These are phyloP conservation scores for Melipona beecheii DNA, from an alignment of 2,888 invertebrate species.

Conservation along the genomic window DNA sequence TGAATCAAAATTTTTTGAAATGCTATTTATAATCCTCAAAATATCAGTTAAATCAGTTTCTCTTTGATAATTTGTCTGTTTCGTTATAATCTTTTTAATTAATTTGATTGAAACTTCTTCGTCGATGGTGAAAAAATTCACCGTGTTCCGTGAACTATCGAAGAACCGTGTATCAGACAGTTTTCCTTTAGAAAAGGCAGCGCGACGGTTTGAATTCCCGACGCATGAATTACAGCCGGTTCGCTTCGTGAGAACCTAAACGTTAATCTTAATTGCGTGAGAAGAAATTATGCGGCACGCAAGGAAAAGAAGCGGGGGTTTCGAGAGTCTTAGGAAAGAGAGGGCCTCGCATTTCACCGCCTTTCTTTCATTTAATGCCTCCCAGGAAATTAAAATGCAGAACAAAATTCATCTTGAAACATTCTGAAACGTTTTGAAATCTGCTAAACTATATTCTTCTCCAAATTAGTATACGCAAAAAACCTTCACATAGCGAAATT, in stretches of 20 bases:
- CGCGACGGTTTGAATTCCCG: constrained; percentile 24
- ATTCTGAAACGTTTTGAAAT: too few relatives aligned
- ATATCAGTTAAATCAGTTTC: too few relatives aligned
- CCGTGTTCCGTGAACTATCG: background rate
- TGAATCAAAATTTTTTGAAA: too few relatives aligned
- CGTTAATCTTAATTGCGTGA: constrained; percentile 55
- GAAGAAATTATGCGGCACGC: constrained; percentile 37
- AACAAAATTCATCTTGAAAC: background rate
- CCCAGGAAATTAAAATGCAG: background rate
- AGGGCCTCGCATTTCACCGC: background rate
- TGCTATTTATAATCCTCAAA: too few relatives aligned
- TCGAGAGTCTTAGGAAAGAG: background rate
- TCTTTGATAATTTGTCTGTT: too few relatives aligned
- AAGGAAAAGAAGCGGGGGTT: constrained; percentile 4
- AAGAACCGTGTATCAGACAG: background rate
- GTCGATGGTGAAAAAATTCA: background rate
- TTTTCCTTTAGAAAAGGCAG: constrained; percentile 3
- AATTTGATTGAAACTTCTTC: background rate
- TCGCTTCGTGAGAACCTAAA: constrained; percentile 48
- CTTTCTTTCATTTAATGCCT: background rate
- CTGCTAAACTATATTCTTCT: too few relatives aligned
- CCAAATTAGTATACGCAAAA: background rate
- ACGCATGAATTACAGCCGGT: constrained; percentile 6
- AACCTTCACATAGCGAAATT: too few relatives aligned
- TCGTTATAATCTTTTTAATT: background rate